Conservation (phyloP, 2,888 invertebrate genomes). For the Tyria jacobaeae region DNA sequence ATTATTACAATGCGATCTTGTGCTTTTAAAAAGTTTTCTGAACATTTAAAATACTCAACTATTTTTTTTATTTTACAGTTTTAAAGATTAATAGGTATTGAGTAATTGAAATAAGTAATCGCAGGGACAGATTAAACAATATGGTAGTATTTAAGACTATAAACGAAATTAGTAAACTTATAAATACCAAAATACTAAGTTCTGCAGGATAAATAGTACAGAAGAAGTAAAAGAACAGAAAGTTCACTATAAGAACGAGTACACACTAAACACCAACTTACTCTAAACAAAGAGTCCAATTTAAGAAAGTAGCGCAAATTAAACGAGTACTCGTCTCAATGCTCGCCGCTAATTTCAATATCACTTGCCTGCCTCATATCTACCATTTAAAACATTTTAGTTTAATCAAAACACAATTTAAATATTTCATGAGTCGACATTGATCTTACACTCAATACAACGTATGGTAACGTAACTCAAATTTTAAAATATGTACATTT, state of each 20-base stretch:
- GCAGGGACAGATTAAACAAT: no score
- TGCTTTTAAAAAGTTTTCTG: no score
- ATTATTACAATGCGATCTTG: no score
- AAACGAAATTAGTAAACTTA: no score
- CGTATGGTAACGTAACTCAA: neutral
- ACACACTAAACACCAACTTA: constrained; percentile 71
- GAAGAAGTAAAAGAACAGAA: constrained; percentile 27
- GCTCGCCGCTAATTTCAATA: constrained; percentile 64
- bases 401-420: neutral
- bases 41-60: no score
- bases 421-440: constrained; percentile 6
- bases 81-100: no score
- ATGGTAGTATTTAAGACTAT: no score
- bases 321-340: constrained; percentile 81
- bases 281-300: constrained; percentile 70
- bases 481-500: neutral
- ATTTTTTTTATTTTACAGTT: no score
- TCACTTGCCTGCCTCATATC: constrained; percentile 40
- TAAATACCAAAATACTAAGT: neutral
- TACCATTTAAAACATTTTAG: constrained; percentile 36
- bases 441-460: neutral
- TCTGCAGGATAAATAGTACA: constrained; percentile 12
- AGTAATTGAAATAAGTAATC: no score
- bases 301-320: constrained; percentile 77
- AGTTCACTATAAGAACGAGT: constrained; percentile 66